Conservation (phyloP, 2,113 vertebrate species). For the Sturnira hondurensis region DNA sequence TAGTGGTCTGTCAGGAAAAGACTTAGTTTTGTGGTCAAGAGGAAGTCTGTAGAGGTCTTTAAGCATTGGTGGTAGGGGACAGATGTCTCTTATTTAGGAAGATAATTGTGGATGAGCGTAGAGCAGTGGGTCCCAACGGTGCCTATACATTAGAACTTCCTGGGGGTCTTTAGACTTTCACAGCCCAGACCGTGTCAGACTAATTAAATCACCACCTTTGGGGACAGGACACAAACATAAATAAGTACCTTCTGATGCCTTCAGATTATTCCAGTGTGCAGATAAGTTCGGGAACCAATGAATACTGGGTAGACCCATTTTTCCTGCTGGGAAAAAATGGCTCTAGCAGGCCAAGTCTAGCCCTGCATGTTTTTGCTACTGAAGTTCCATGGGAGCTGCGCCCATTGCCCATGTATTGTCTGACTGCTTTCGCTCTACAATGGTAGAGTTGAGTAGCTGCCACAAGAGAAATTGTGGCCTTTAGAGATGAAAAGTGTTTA, state of each 20-base stretch:
- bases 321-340: not conserved
- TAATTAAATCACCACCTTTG: not conserved
- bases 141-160: not conserved
- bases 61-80: not conserved
- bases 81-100: not conserved
- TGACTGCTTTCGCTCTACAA: not conserved
- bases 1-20: not conserved
- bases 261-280: not conserved
- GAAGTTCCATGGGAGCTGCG: not conserved
- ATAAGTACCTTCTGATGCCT: not conserved
- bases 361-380: not conserved
- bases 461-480: not conserved
- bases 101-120: not conserved
- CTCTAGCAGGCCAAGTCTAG: accelerated
- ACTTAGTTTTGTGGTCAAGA: not conserved
- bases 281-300: not conserved
- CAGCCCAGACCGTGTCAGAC: not conserved
- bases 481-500: not conserved
- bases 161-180: not conserved
- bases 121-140: not conserved
- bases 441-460: too few species aligned
- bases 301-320: too few species aligned
- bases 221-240: too few species aligned
- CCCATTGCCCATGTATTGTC: not conserved
- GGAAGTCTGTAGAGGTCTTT: not conserved